Conservation (phyloP, 1,140 invertebrate species). For the Achroia grisella region DNA sequence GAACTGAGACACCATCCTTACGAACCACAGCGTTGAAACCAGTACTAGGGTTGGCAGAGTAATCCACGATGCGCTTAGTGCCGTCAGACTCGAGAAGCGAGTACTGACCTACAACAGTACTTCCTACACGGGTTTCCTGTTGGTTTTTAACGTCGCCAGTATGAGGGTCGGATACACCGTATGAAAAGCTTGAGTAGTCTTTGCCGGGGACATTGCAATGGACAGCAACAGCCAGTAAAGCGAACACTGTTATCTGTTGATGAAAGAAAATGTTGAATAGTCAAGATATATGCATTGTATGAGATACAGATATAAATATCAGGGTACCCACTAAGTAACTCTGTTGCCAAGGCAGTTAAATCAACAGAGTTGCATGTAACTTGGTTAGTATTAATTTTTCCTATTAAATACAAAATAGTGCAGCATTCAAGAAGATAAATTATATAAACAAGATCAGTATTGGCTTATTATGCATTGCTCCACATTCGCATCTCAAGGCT, state of each 20-base stretch:
- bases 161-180: slow-evolving; percentile 63
- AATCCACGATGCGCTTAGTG: slow-evolving; percentile 63
- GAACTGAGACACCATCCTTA: slow-evolving; percentile 27
- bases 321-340: too few relatives aligned
- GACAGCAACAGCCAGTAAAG: slow-evolving; percentile 25
- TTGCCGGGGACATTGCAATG: slow-evolving; percentile 27
- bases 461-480: slow-evolving; percentile 15
- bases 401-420: background rate
- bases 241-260: slow-evolving; percentile 27
- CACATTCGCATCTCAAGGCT: slow-evolving; percentile 18
- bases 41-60: slow-evolving; percentile 52
- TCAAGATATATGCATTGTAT: too few relatives aligned
- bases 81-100: slow-evolving; percentile 67
- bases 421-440: slow-evolving; percentile 2
- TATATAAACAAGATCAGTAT: slow-evolving; percentile 3
- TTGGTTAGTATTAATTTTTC: too few relatives aligned
- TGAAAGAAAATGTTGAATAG: slow-evolving; percentile 5
- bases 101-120: slow-evolving; percentile 73
- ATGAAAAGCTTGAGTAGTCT: slow-evolving; percentile 43
- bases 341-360: too few relatives aligned
- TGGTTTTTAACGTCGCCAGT: slow-evolving; percentile 72
- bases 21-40: slow-evolving; percentile 70
- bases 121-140: slow-evolving; percentile 67
- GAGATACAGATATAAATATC: too few relatives aligned
- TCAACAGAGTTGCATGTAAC: too few relatives aligned